Evolutionary conservation across 2,113 vertebrate genomes (phyloP).

Genomic region (Dipodomys stephensi): DNA sequence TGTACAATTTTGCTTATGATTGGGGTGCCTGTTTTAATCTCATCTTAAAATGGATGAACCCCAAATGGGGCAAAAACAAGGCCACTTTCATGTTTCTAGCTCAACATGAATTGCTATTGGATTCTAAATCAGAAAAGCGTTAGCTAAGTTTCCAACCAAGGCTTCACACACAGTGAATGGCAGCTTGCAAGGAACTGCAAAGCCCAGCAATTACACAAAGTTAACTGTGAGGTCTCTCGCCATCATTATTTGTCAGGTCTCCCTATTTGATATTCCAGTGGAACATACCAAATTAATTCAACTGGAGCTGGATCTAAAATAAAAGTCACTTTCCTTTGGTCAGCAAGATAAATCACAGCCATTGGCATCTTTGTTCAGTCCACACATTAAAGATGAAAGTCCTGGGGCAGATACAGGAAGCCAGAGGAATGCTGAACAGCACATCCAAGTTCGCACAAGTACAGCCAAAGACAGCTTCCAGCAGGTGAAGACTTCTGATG

Average conservation of each 20-base stretch:
- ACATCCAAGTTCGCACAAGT: not conserved
- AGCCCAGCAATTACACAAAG: not conserved
- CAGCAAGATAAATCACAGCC: not conserved
- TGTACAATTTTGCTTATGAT: slow-evolving; percentile 39
- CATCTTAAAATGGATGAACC: slow-evolving; percentile 3
- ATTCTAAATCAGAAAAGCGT: slow-evolving; percentile 21
- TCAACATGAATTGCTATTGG: slow-evolving; percentile 1
- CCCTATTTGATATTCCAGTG: not conserved
- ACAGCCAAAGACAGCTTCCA: not conserved
- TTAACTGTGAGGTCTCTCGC: not conserved
- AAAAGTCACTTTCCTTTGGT: not conserved
- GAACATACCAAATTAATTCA: not conserved
- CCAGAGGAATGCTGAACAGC: not conserved
- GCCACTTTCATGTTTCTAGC: not conserved
- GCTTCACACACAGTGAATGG: not conserved
- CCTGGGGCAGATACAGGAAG: not conserved
- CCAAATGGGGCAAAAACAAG: not conserved
- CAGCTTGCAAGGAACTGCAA: not conserved
- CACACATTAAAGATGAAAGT: not conserved
- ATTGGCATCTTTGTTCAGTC: not conserved
- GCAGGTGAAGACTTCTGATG: not conserved
- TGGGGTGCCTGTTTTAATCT: slow-evolving; percentile 9
- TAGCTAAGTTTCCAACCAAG: slow-evolving; percentile 1
- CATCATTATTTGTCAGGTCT: not conserved
- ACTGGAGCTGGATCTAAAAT: not conserved